Percentiles rank a stretch among this genome's conserved stretches.
Evolutionary conservation across 2,888 invertebrate genomes (phyloP).

Genomic region (Drosophila yooni): DNA sequence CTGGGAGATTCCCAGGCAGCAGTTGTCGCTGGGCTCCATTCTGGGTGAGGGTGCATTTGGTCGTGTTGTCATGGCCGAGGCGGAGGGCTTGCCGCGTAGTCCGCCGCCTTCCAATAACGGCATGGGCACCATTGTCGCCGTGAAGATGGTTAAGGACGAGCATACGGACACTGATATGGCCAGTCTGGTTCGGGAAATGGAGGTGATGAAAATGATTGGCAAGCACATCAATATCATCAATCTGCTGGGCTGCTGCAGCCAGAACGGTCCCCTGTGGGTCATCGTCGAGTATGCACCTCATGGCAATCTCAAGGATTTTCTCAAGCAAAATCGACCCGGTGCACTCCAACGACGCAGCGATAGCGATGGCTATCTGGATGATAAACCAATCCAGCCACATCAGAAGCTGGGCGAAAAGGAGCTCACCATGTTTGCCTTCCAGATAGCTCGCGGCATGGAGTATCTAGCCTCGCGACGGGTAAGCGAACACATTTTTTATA

Average conservation of each 20-base stretch:
- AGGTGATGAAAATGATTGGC: conserved; percentile 99
- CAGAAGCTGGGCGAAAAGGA: conserved; percentile 92
- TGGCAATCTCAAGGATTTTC: conserved; percentile 97
- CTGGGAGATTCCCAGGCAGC: conserved; percentile 96
- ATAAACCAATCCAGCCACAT: conserved; percentile 39
- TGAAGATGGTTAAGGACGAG: conserved; percentile 99
- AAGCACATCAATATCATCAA: conserved; percentile 99
- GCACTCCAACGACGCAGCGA: conserved; percentile 67
- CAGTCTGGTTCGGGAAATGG: conserved; percentile 98
- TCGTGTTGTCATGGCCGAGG: conserved; percentile 96
- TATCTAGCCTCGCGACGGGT: conserved; percentile 95
- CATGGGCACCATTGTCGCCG: conserved; percentile 92
- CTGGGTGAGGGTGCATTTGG: conserved; percentile 99
- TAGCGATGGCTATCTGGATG: conserved; percentile 77
- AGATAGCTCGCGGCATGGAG: conserved; percentile 99
- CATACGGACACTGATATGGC: conserved; percentile 99
- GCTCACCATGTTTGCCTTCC: conserved; percentile 97
- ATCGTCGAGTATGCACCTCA: conserved; percentile 95
- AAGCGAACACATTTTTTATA: conserved; percentile 33
- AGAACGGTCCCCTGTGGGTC: conserved; percentile 94
- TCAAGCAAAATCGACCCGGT: conserved; percentile 89
- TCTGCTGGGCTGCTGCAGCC: conserved; percentile 97
- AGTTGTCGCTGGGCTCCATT: conserved; percentile 91
- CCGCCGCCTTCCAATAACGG: conserved; percentile 37
- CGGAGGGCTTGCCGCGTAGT: conserved; percentile 85